phyloP scores from a whole-genome alignment of 2,113 vertebrate species.

The Cricetomys ansorgei region DNA sequence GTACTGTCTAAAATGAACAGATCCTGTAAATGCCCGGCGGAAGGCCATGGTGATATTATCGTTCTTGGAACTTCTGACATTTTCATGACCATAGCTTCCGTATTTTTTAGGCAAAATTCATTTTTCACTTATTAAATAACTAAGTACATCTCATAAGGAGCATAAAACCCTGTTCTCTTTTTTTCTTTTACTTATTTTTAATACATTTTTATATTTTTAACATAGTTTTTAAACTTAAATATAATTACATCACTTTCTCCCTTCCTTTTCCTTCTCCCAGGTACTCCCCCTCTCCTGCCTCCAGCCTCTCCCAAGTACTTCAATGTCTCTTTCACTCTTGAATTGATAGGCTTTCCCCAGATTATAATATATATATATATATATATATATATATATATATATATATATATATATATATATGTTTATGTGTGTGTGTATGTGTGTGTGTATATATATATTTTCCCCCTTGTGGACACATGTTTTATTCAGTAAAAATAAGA shows the following conservation, averaged over 20 bases:
- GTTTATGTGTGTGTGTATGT: neutral
- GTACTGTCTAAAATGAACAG: constrained; percentile 4
- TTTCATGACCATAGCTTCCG: neutral
- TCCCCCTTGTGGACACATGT: neutral
- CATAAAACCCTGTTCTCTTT: neutral
- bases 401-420: no score
- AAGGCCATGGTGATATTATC: neutral
- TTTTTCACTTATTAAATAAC: neutral
- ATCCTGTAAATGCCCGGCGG: neutral
- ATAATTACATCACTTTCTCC: neutral
- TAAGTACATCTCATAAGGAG: neutral
- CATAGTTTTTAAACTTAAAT: neutral
- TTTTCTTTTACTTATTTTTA: neutral
- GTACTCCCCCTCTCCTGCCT: neutral
- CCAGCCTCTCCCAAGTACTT: neutral
- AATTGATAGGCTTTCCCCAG: neutral
- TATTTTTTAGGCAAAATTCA: neutral
- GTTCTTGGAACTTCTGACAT: neutral
- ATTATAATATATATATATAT: neutral
- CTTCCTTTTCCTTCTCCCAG: neutral
- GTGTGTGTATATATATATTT: no score
- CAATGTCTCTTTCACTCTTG: fast-evolving
- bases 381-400: neutral
- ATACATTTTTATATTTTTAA: neutral
- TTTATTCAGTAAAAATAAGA: constrained; percentile 33